Conservation (phyloP, 2,797 vertebrate genomes). For the Hoplostethus atlanticus region DNA sequence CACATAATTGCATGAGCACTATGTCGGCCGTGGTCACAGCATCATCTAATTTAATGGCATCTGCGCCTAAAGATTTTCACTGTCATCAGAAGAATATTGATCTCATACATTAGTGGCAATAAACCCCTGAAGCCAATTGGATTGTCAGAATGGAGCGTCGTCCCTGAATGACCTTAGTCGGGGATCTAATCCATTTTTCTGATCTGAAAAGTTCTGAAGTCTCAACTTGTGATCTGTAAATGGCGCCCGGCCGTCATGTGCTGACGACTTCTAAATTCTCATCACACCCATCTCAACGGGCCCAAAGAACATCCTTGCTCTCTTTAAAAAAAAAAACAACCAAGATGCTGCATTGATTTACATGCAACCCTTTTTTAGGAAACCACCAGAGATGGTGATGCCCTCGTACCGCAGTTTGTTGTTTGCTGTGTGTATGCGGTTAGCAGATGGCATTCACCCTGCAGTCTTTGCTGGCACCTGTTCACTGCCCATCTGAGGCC, state of each 20-base stretch:
- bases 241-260: not conserved
- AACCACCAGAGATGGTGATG: slow-evolving; percentile 3
- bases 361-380: not conserved
- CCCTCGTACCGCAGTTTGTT: slow-evolving; percentile 5
- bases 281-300: not conserved
- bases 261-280: not conserved
- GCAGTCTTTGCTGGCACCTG: slow-evolving; percentile 37
- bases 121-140: slow-evolving; percentile 1
- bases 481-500: slow-evolving; percentile 39
- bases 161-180: not conserved
- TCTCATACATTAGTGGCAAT: slow-evolving; percentile 28
- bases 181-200: slow-evolving; percentile 7
- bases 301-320: not conserved
- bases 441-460: slow-evolving; percentile 54
- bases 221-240: slow-evolving; percentile 9
- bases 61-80: slow-evolving; percentile 55
- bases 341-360: not conserved
- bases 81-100: slow-evolving; percentile 65
- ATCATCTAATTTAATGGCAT: slow-evolving; percentile 49
- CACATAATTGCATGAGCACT: slow-evolving; percentile 18
- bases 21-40: slow-evolving; percentile 2
- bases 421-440: slow-evolving; percentile 10
- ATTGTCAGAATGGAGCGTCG: not conserved
- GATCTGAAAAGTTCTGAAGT: too few relatives aligned
- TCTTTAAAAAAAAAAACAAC: not conserved